Base-by-base conservation (phyloP, 1,140 invertebrate species). In the Mylabris phalerata region DNA sequence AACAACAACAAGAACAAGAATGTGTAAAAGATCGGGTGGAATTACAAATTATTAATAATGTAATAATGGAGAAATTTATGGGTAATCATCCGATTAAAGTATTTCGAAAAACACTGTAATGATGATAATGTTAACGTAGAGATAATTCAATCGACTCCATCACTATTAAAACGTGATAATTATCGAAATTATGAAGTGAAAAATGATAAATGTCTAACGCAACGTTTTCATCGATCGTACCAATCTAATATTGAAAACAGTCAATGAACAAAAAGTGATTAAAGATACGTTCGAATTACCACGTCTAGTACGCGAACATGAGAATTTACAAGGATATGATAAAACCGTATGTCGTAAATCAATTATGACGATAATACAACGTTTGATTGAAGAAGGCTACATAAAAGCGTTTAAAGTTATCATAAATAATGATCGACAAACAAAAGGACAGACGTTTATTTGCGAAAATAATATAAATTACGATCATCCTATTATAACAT, bases 311-410 rank as follows among this genome's bases (percentile, higher is more conserved):
- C 66, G 71, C 48, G 75, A 78, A 48, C 75, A 78, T 57, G 81
- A 84, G 69, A 32, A 5, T 32, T 32, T 32, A 32, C 32, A 32
- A 75, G 81, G 81, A 0, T 77, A 77, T 46, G 70, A 76, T 9
- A 75, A 75, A 3, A 80, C 74, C 60, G 81, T 87, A 19, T 84
- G 86, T 63, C 81, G 80, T 50, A 85, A 82, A 68, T 82, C 84
- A 2, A 67, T 87, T 4, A 57, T 78, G 2, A 73, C 83, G 48
- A 65, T 88, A 6, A 62, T 87, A 9, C 69, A 78, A 44, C 79
- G 77, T 64, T 71, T 88, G 32, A 71, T 75, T 0, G 72, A 74
- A 45, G 82, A 82, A 19, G 81, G 83, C 4, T 75, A 82, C 40
- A 71, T 88, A 1, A 84, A 82, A 69, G 76, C 78, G 38, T 79